Evolutionary conservation across 2,113 vertebrate species (phyloP).

Genomic region (Nettapus auritus): DNA sequence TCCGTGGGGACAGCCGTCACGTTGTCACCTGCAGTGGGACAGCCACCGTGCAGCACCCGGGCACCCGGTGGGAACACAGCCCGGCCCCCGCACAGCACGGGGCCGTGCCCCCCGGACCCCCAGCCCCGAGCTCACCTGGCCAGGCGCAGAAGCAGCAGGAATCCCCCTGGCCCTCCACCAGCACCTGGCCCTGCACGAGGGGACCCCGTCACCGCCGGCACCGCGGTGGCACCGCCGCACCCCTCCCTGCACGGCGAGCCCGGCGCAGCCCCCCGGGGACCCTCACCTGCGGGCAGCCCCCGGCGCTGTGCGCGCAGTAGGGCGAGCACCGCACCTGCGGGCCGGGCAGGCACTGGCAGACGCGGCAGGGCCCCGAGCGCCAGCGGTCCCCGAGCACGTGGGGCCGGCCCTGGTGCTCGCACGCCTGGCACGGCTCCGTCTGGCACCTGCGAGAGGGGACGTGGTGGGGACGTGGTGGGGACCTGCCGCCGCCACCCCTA

Average conservation of each 20-base stretch:
- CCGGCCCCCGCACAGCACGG: too few relatives aligned
- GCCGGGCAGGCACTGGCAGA: conserved; percentile 85
- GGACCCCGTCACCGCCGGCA: neutral
- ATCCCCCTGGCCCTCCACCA: conserved; percentile 77
- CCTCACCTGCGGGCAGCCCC: conserved; percentile 85
- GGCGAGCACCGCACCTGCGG: conserved; percentile 76
- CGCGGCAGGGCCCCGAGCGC: conserved; percentile 77
- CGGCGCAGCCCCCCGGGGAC: neutral
- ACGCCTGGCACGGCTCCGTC: conserved; percentile 82
- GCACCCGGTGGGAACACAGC: too few relatives aligned
- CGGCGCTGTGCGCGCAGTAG: conserved; percentile 77
- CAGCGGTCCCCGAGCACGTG: conserved; percentile 81
- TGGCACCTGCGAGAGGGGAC: conserved; percentile 77
- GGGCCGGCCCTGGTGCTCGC: conserved; percentile 75
- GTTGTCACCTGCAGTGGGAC: conserved; percentile 32
- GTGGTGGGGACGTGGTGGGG: neutral
- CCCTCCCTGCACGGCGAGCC: neutral
- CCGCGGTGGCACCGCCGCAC: neutral
- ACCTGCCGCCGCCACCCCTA: neutral
- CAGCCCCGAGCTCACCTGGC: conserved; percentile 40
- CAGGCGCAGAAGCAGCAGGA: conserved; percentile 83
- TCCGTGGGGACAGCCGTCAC: neutral
- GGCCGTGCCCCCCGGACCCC: neutral
- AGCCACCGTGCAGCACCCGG: too few relatives aligned
- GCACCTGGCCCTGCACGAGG: conserved; percentile 74